These are phyloP conservation scores for Hydrozoanthus tunicans DNA, from an alignment of 64 coral and sea anemone species.

Conservation along the genomic window DNA sequence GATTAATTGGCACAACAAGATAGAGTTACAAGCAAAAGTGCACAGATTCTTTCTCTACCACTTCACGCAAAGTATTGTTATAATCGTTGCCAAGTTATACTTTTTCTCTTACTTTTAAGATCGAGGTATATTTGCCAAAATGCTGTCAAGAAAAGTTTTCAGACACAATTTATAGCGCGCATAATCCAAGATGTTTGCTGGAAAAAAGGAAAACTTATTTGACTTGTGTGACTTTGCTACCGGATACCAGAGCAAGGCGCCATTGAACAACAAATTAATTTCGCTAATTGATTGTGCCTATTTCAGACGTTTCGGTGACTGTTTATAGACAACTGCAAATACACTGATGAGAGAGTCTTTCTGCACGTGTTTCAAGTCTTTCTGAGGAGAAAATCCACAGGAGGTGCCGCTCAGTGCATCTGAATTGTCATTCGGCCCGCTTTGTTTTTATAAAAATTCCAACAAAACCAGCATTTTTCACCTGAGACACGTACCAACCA, in stretches of 20 bases:
- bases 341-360: slow-evolving; percentile 2
- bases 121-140: not conserved
- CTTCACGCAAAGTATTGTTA: not conserved
- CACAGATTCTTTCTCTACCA: not conserved
- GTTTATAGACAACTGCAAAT: slow-evolving; percentile 33
- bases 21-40: not conserved
- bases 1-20: not conserved
- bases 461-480: too few species aligned
- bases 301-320: slow-evolving; percentile 44
- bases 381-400: too few species aligned
- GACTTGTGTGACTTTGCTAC: not conserved
- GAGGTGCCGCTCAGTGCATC: too few species aligned
- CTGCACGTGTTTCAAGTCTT: not conserved
- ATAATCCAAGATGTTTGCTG: not conserved
- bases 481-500: too few species aligned
- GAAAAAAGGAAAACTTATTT: not conserved
- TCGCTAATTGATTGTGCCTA: slow-evolving; percentile 35
- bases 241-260: not conserved
- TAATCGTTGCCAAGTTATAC: not conserved
- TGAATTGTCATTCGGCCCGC: too few species aligned
- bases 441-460: too few species aligned
- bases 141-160: not conserved
- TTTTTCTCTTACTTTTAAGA: not conserved
- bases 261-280: slow-evolving; percentile 52
- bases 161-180: not conserved